Base-by-base conservation (phyloP, 2,113 vertebrate species). In the Barnardius zonarius region DNA sequence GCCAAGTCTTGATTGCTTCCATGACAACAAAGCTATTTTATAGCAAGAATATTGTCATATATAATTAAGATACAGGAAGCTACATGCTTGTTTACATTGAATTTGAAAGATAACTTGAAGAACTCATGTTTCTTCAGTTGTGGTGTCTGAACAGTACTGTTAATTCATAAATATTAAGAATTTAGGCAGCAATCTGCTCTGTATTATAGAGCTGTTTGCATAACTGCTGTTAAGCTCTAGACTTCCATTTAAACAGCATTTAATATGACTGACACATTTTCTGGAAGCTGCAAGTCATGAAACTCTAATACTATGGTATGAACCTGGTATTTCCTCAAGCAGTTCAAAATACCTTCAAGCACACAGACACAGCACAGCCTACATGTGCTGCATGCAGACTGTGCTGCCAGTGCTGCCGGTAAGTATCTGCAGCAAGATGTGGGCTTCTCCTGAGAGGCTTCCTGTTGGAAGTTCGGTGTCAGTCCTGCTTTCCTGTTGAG, bases 21-120 rank as follows among this genome's bases (percentile, higher is more conserved):
- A 98, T 98, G 98, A 98, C 98, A 98, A 97, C 96, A 95, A 93
- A 94, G 66, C 63, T 96, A 96, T 96, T 97, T 97, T 63, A 83
- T 78, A 90, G 90, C 67, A 92, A 95, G 95, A 95, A 87, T 91
- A 91, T 74, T 89, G 48, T 96, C 93, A 98, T 94, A 88, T 97
- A 97, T 95, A 97, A 96, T 97, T 97, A 97, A 96, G 93, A 83
- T 79, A 90, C 86, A 92, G 92, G 86, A 96, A 76, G 86, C 96
- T 97, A 76, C 91, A 97, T 67, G 52, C 91, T 80, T 87, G 66
- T 87, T 95, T 94, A 78, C 93, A 92, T 86, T 92, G 93, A 97
- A 95, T 94, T 92, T 92, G 89, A 94, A 88, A 89, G 57, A 90
- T 73, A 93, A 49, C 46, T 90, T 84, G 86, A 95, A 88, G 68